Evolutionary conservation across 2,888 invertebrate species (phyloP).

Genomic region (Branchipolynoe longqiensis): DNA sequence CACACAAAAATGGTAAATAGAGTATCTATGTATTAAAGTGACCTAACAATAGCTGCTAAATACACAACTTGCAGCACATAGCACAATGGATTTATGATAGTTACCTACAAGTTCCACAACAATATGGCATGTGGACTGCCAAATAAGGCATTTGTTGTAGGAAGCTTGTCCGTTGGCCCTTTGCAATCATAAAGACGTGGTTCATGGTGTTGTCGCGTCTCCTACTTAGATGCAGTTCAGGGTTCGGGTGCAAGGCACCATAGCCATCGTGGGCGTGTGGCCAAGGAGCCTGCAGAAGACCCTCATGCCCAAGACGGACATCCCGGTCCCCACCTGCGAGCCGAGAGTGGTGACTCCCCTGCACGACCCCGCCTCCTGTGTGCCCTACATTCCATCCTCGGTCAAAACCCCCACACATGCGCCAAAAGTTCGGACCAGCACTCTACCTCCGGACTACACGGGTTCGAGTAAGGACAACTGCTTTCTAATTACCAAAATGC

Average conservation of each 20-base stretch:
- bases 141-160: not conserved
- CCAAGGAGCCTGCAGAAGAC: not conserved
- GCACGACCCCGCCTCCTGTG: not conserved
- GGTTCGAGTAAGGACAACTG: too few relatives aligned
- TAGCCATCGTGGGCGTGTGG: not conserved
- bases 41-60: too few relatives aligned
- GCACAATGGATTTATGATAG: too few relatives aligned
- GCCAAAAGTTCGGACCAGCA: too few relatives aligned
- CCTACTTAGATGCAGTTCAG: not conserved
- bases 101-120: too few relatives aligned
- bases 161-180: too few relatives aligned
- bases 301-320: not conserved
- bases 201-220: not conserved
- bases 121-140: not conserved
- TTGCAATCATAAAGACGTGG: not conserved
- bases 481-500: too few relatives aligned
- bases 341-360: not conserved
- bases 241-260: not conserved
- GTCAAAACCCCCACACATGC: not conserved
- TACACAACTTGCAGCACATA: too few relatives aligned
- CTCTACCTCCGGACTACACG: too few relatives aligned
- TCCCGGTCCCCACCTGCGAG: constrained; percentile 12
- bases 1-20: too few relatives aligned
- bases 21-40: too few relatives aligned
- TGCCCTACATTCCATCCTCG: not conserved